A percentile compares a stretch with the other conserved stretches of the same genome.
These are phyloP conservation scores for Oceanodroma leucorhoa DNA, from an alignment of 2,797 vertebrate genomes.

Conservation along the genomic window DNA sequence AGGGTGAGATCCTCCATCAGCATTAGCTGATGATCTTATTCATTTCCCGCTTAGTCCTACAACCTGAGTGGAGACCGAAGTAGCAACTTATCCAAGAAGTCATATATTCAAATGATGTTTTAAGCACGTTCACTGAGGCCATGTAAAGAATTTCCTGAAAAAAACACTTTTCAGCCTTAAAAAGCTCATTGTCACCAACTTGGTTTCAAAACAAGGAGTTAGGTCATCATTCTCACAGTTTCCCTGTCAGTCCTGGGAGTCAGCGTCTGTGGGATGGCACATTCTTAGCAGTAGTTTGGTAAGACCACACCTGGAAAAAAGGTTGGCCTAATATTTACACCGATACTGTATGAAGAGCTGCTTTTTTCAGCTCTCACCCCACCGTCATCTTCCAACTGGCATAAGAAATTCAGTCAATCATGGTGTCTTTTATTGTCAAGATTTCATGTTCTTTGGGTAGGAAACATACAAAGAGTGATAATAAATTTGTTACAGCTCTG, in stretches of 20 bases:
- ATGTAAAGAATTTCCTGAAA: not conserved
- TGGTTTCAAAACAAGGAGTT: not conserved
- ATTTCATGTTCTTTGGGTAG: not conserved
- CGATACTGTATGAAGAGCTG: not conserved
- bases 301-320: not conserved
- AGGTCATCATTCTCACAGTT: not conserved
- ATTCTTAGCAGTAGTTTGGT: not conserved
- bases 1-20: not conserved
- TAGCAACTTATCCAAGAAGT: not conserved
- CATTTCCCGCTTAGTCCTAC: not conserved
- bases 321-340: not conserved
- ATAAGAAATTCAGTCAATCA: not conserved
- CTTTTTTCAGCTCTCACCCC: not conserved
- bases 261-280: accelerated
- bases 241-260: not conserved
- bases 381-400: not conserved
- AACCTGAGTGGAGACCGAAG: not conserved
- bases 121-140: not conserved
- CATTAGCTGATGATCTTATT: not conserved
- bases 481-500: not conserved
- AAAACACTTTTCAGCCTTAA: not conserved
- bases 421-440: not conserved
- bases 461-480: not conserved
- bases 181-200: not conserved
- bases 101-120: not conserved